These are phyloP conservation scores for Vanessa tameamea DNA, from an alignment of 1,140 invertebrate species.

Conservation along the genomic window DNA sequence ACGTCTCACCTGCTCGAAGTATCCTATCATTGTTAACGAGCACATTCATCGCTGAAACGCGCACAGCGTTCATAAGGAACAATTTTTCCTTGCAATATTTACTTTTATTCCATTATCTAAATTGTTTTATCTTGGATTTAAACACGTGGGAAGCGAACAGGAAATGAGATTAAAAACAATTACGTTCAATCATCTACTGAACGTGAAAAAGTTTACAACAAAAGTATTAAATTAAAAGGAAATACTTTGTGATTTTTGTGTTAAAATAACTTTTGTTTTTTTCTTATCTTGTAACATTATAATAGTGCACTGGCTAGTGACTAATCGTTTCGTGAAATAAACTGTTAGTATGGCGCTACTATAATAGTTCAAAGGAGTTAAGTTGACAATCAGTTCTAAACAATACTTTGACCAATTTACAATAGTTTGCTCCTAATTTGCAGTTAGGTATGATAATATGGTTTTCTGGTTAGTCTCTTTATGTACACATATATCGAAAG, in stretches of 20 bases:
- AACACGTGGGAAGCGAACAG: slow-evolving; percentile 37
- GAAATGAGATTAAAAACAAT: slow-evolving; percentile 56
- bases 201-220: slow-evolving; percentile 56
- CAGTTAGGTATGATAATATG: too few relatives aligned
- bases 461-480: too few relatives aligned
- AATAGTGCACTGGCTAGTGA: slow-evolving; percentile 28
- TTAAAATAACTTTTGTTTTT: slow-evolving; percentile 37
- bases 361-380: slow-evolving; percentile 11
- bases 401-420: neutral
- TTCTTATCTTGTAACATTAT: slow-evolving; percentile 25
- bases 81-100: slow-evolving; percentile 60
- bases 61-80: slow-evolving; percentile 45
- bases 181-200: slow-evolving; percentile 43
- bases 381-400: slow-evolving; percentile 1
- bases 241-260: slow-evolving; percentile 38
- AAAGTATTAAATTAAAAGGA: slow-evolving; percentile 51
- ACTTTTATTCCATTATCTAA: slow-evolving; percentile 55
- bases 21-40: slow-evolving; percentile 60
- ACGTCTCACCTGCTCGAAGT: slow-evolving; percentile 52
- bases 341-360: slow-evolving; percentile 12
- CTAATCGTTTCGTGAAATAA: slow-evolving; percentile 37
- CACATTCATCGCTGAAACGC: slow-evolving; percentile 53
- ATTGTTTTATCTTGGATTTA: slow-evolving; percentile 19
- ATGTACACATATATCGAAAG: too few relatives aligned
- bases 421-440: neutral